Evolutionary conservation across 2,113 vertebrate genomes (phyloP), one percentile per base, ranked within the genome.

Genomic region (Melanerpes aurifrons): DNA sequence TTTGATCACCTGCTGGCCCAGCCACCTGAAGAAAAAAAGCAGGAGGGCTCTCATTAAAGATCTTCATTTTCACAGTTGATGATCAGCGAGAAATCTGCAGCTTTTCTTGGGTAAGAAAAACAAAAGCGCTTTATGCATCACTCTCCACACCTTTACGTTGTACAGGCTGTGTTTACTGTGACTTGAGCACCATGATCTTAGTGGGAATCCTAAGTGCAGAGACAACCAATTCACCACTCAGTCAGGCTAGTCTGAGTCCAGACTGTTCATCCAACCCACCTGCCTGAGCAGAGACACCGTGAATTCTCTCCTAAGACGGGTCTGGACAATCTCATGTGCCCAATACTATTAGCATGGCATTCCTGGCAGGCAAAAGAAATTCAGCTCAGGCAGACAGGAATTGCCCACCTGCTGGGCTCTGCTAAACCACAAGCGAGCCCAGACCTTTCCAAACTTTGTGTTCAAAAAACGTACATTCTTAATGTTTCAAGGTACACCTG

Each of bases 171-270:
- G 1, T 76, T 75, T 69, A 82, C 12, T 50, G 29, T 24, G 24
- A 69, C 13, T 21, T 32, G 12, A 82, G 20, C 6, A 19, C 9
- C 21, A 64, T 0, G 0, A 6, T 35, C 54, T 56, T 61, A 26
- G 10, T 92, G 31, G n/a, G 31, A 64, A 19, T 10, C 0, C 0
- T 18, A 72, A 79, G 24, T 45, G 17, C 2, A 78, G 56, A 73
- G 43, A 31, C 29, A 74, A 35, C 3, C 43, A 20, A 5, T 45
- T 71, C 16, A 8, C 25, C n/a, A n/a, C 74, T 63, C 24, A 70
- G 22, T 62, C 7, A 6, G 66, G 32, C 19, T 9, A 9, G 61
- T 7, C 19, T 3, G 24, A 86, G 35, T 35, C 77, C 77, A 78
- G 20, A 11, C 25, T 37, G 76, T 59, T 78, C 48, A 59, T 19